These are phyloP conservation scores for Gobiocypris rarus DNA, from an alignment of 2,113 vertebrate species.

Conservation along the genomic window DNA sequence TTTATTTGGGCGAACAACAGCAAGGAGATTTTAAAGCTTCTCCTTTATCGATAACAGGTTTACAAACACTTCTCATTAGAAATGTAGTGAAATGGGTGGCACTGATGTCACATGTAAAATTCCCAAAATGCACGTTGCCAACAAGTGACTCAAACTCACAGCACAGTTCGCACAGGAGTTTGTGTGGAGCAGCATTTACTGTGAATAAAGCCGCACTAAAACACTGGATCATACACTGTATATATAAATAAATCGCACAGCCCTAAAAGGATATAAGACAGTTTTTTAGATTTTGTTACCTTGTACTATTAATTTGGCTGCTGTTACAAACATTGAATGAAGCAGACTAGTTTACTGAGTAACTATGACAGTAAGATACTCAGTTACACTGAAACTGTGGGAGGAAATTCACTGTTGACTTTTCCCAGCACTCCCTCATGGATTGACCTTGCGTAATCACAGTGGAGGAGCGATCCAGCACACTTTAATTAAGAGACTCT, in stretches of 20 bases:
- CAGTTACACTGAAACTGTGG: conserved; percentile 4
- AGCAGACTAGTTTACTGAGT: conserved; percentile 1
- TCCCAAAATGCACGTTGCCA: neutral
- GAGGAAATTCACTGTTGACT: conserved; percentile 67
- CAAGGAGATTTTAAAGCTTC: too few relatives aligned
- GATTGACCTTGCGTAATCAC: conserved; percentile 59
- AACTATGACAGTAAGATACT: neutral
- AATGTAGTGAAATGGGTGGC: neutral
- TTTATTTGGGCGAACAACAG: too few relatives aligned
- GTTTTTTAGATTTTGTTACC: neutral
- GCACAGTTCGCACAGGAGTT: neutral
- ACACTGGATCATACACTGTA: neutral
- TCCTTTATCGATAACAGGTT: too few relatives aligned
- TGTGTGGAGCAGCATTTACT: neutral
- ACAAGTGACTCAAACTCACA: neutral
- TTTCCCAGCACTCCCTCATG: conserved; percentile 66
- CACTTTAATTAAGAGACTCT: neutral
- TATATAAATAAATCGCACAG: neutral
- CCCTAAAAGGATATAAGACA: neutral
- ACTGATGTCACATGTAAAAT: neutral
- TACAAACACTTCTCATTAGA: too few relatives aligned
- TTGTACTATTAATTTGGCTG: neutral
- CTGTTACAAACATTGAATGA: neutral
- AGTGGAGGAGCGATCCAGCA: neutral
- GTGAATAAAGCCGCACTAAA: neutral